Evolutionary conservation across 1,140 invertebrate species (phyloP), one percentile per base, ranked within the genome.

Genomic region (Drosophila ananassae): DNA sequence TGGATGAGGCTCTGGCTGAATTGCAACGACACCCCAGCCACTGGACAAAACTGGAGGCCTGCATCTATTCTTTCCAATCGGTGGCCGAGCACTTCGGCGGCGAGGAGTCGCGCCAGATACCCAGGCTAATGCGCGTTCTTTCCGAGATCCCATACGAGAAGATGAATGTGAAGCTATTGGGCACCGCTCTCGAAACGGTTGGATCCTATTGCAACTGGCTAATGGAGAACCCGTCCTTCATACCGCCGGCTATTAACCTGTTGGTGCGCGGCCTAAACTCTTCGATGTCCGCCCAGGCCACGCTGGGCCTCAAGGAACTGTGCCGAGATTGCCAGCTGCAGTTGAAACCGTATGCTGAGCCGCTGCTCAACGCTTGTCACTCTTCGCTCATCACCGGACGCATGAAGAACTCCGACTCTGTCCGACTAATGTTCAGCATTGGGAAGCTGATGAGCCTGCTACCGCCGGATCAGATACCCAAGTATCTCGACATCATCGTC

Each of bases 151-250:
- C 95, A 12, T 95, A 95, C 77, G 93, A 93, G 39, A 92, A 93
- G 79, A 60, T 94, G n/a, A 93, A 94, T 77, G 76, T 92, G 51
- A 92, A 93, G 81, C 92, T 96, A 30, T 92, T 96, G 10, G 94
- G 94, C 7, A 95, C 95, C 5, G 94, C 95, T 12, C 92, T 97
- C 28, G 95, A 96, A 77, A 95, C 95, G 48, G 93, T 97, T 52
- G 96, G 96, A 22, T 94, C 95, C 0, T 97, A 97, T 93, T 95
- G 96, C 13, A 95, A 96, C 72, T 98, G 97, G 97, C 93, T 98
- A 46, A 94, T 94, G 61, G 94, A 92, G 48, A 95, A 95, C 92
- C 95, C 94, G 1, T 92, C 92, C 39, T 92, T 92, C 58, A 82
- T 94, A 37, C 90, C 90, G 6, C 89, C 91, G 59, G 93, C 94